phyloP scores from a whole-genome alignment of 1,140 invertebrate species.

The Temnothorax longispinosus region DNA sequence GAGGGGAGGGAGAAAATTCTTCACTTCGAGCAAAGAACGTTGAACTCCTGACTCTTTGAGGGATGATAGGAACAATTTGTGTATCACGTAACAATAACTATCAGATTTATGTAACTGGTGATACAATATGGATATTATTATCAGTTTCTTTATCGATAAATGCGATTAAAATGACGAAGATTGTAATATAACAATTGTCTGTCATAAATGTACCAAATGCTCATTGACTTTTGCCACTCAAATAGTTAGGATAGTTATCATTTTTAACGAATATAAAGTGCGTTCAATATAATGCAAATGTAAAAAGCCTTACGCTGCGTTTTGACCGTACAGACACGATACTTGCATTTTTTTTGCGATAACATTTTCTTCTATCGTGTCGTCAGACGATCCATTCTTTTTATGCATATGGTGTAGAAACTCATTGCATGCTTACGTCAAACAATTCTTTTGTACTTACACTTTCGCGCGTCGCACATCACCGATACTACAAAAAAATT shows the following conservation, averaged over 20 bases:
- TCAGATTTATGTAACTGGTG: not conserved
- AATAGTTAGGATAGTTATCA: conserved; percentile 11
- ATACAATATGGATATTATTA: not conserved
- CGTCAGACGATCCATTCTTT: not conserved
- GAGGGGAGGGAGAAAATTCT: conserved; percentile 33
- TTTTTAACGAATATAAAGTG: conserved; percentile 16
- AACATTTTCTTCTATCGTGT: not conserved
- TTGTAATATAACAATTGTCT: not conserved
- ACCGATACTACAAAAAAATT: conserved; percentile 16
- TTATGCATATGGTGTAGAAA: conserved; percentile 12
- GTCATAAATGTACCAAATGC: not conserved
- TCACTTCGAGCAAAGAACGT: not conserved
- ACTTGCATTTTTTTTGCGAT: not conserved
- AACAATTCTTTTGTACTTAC: conserved; percentile 38
- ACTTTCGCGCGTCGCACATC: not conserved
- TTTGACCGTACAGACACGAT: conserved; percentile 1
- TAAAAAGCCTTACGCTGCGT: conserved; percentile 27
- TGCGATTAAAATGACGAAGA: not conserved
- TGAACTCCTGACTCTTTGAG: not conserved
- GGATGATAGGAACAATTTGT: conserved; percentile 1
- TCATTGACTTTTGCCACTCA: not conserved
- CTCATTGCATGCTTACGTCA: conserved; percentile 22
- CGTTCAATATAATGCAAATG: conserved; percentile 27
- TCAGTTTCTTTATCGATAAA: not conserved
- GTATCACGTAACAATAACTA: conserved; percentile 1